Percentiles rank a stretch among this genome's conserved stretches.
These are phyloP conservation scores for Hartigia nigra DNA, from an alignment of 2,888 invertebrate genomes.

Conservation along the genomic window DNA sequence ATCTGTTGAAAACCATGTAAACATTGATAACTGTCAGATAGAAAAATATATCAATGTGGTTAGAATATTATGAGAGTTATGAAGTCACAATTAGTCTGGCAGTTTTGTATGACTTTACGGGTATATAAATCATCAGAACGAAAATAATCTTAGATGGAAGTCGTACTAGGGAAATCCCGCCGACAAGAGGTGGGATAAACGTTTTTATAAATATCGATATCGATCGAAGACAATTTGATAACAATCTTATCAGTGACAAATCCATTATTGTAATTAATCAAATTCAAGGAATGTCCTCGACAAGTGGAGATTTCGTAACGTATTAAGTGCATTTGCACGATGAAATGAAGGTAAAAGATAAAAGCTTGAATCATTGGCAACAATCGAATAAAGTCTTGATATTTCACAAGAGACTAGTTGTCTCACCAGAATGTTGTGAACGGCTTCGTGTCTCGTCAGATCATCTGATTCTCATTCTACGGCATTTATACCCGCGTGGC, in stretches of 20 bases:
- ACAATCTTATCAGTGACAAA: not conserved
- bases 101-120: not conserved
- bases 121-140: not conserved
- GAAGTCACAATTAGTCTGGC: not conserved
- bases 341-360: not conserved
- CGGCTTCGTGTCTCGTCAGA: not conserved
- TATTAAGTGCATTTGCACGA: not conserved
- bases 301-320: not conserved
- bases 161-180: not conserved
- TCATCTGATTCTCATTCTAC: constrained; percentile 2
- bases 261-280: not conserved
- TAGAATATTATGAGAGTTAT: not conserved
- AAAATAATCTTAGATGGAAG: not conserved
- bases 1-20: not conserved
- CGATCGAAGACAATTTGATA: not conserved
- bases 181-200: not conserved
- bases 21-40: not conserved
- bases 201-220: not conserved
- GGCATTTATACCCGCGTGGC: not conserved
- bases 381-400: not conserved
- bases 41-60: not conserved
- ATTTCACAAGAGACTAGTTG: not conserved
- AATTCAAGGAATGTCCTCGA: not conserved
- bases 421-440: not conserved
- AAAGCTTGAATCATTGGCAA: not conserved